Evolutionary conservation across 2,888 invertebrate species (phyloP), one percentile per base, ranked within the genome.

Genomic region (Magallana nippona): DNA sequence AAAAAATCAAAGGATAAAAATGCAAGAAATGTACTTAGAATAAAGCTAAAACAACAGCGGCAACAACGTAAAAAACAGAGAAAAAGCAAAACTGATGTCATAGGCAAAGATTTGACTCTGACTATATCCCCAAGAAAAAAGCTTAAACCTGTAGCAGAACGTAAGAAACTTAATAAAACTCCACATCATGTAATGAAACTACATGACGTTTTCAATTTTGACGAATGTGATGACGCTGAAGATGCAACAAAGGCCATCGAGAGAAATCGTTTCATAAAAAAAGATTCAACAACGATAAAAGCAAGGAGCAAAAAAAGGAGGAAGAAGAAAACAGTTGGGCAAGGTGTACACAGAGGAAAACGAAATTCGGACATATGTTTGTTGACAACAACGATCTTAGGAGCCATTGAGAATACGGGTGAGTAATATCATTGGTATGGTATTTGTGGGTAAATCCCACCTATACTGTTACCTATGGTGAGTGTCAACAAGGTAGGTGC

Each of bases 181-280:
- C 78, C 15, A 60, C 60, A 55, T n/a, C 22, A 13, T 58, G 56
- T 44, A 57, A 78, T 57, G 58, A 82, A 82, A 71, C 32, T 71
- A 27, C 71, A 22, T 22, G 71, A 71, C 15, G 22, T 71, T 71
- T 71, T 71, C 71, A 22, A 27, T 32, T 71, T 71, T 71, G 71
- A 71, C 22, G 71, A 71, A 22, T 13, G 71, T 32, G 32, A 22
- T 15, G 27, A 71, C 10, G 22, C 2, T 27, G 22, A 32, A 19
- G 32, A 27, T 22, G 15, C 3, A 27, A 15, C 13, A 10, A 71
- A 71, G 27, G 17, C 22, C 44, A 5, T 44, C 44, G 5, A 44
- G 8, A 44, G 44, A 44, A 5, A 44, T 44, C 8, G 44, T 44
- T 44, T 44, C 0, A 44, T 44, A 44, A 44, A 44, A 13, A 71